Evolutionary conservation across 92 coral and sea anemone species (phyloP).

Genomic region (Ricordea florida): DNA sequence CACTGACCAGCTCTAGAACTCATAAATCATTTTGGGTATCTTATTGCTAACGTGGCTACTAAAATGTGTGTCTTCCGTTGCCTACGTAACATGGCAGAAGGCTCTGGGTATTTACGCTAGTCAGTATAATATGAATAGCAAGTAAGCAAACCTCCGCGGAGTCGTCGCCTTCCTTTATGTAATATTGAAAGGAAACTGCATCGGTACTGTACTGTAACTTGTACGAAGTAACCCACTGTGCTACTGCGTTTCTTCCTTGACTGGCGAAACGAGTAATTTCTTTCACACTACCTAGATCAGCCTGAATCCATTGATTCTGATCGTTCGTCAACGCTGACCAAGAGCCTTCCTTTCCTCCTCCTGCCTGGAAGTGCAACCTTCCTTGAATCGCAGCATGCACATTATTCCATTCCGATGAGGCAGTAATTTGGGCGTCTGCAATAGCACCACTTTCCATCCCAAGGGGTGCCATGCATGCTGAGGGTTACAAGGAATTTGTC

Average conservation of each 20-base stretch:
- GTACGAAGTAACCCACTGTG: background rate
- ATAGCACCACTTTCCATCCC: background rate
- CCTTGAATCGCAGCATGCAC: background rate
- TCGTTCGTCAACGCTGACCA: background rate
- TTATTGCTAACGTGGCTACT: too few relatives aligned
- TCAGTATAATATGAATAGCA: too few relatives aligned
- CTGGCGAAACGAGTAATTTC: background rate
- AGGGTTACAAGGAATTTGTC: background rate
- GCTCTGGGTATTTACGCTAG: too few relatives aligned
- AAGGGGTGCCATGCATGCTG: background rate
- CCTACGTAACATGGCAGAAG: too few relatives aligned
- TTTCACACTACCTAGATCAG: background rate
- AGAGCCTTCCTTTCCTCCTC: background rate
- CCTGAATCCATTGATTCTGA: background rate
- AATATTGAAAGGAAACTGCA: background rate
- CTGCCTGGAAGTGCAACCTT: background rate
- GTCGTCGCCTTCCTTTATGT: background rate
- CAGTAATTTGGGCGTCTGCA: background rate
- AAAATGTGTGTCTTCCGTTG: too few relatives aligned
- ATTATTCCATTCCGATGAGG: background rate
- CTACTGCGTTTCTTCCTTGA: background rate
- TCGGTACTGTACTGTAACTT: background rate
- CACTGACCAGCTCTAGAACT: too few relatives aligned
- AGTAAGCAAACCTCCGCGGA: background rate
- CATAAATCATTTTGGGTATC: too few relatives aligned